Base-by-base conservation (phyloP, 2,113 vertebrate genomes). In the Seriola dumerili region DNA sequence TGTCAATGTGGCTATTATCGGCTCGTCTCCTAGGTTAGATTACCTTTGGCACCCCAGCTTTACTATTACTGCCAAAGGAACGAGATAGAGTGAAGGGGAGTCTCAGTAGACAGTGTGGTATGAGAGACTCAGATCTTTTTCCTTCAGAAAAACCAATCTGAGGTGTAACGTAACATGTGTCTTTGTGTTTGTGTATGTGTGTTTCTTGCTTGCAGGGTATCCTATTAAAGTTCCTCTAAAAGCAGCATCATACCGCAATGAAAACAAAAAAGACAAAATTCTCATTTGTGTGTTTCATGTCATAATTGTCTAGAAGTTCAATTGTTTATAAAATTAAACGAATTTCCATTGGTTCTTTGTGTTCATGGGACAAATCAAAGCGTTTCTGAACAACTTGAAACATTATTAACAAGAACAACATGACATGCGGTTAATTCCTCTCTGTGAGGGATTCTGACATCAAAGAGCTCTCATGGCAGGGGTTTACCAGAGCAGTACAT, bases 1-100 rank as follows among this genome's bases (percentile, higher is more conserved):
- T 80, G 80, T 91, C 92, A 87, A 90, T 91, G 91, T 89, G 87
- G 89, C 89, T 85, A 93, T 96, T 94, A 95, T 92, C 88, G 57
- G 84, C 85, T 85, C 75, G 85, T 92, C 92, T 92, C 81, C 72
- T 71, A 84, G 91, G 93, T 90, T 92, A 90, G 88, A 94, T 92
- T 95, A 94, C 91, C 87, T 92, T 87, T 88, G 90, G 85, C 88
- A 93, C 86, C 81, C 57, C 19, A 65, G 83, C 79, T 83, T 87
- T 78, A 71, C 85, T 81, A 88, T 83, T 81, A 88, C 81, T 62
- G 82, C 78, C 82, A 73, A 63, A 29, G 80, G 61, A 78, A 48
- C 44, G 71, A 63, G 48, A 76, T 42, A 16, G 50, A 36, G 52
- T 40, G 14, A 69, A 67, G 52, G 69, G 71, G 73, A 46, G 54